Conservation (phyloP, 2,888 invertebrate genomes). For the Leptopilina drosophilae region DNA sequence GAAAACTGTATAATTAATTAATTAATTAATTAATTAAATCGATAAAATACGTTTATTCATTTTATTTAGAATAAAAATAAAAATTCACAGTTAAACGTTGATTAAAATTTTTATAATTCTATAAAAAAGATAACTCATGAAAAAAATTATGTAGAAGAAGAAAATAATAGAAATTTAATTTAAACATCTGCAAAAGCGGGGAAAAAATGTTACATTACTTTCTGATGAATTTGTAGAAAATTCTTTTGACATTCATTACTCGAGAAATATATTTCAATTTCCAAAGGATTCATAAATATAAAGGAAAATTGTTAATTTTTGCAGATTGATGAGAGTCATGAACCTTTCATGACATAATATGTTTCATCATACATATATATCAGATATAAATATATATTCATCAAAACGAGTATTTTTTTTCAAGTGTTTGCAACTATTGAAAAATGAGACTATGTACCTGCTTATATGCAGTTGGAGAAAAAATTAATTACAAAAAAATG, state of each 20-base stretch:
- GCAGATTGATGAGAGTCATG: constrained; percentile 10
- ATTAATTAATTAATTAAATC: too few relatives aligned
- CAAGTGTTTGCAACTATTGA: not conserved
- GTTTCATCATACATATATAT: not conserved
- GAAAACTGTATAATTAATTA: too few relatives aligned
- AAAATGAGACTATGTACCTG: not conserved
- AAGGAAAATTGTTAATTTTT: constrained; percentile 4
- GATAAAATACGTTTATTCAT: too few relatives aligned
- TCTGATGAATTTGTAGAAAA: not conserved
- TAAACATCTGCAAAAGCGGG: not conserved
- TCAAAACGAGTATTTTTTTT: not conserved
- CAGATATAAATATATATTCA: too few relatives aligned
- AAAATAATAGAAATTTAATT: not conserved
- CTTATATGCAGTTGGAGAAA: too few relatives aligned
- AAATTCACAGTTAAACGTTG: too few relatives aligned
- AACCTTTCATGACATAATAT: not conserved
- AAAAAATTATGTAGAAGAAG: not conserved
- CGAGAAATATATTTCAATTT: constrained; percentile 5
- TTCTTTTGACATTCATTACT: constrained; percentile 1
- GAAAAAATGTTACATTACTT: not conserved
- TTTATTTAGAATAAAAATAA: too few relatives aligned
- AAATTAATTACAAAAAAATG: too few relatives aligned
- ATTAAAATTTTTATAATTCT: too few relatives aligned
- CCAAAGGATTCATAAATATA: constrained; percentile 8
- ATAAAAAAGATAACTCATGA: too few relatives aligned